Percentiles rank a stretch among this genome's conserved stretches.
Conservation (phyloP, 2,888 invertebrate genomes). For the Petrolisthes manimaculis region DNA sequence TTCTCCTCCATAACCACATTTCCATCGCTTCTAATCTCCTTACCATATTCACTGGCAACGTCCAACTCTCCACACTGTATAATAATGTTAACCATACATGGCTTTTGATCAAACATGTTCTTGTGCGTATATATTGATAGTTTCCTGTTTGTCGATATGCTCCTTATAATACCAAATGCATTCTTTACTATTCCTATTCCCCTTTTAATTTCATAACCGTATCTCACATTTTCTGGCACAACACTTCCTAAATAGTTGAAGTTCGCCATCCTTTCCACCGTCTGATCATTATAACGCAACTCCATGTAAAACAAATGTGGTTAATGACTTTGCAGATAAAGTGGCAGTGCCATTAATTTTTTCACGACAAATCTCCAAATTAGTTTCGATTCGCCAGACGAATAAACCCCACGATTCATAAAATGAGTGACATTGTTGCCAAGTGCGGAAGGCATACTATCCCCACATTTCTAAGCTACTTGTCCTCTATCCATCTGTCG, state of each 20-base stretch:
- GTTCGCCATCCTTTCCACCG: background rate
- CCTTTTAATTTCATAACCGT: background rate
- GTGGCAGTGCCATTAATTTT: too few species aligned
- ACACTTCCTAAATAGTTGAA: background rate
- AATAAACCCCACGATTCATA: too few species aligned
- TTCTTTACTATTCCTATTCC: background rate
- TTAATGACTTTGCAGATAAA: too few species aligned
- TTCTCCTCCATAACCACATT: too few species aligned
- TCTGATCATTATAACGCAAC: too few species aligned
- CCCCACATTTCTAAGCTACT: too few species aligned
- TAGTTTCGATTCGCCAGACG: too few species aligned
- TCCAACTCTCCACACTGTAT: background rate
- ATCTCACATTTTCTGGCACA: background rate
- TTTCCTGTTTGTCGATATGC: background rate
- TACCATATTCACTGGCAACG: background rate
- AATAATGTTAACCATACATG: background rate
- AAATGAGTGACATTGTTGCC: too few species aligned
- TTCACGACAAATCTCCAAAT: too few species aligned
- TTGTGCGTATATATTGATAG: background rate
- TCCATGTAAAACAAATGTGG: too few species aligned
- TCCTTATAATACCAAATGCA: background rate
- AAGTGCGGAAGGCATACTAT: too few species aligned
- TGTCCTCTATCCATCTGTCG: too few species aligned
- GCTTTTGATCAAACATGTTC: background rate
- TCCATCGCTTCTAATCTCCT: background rate